phyloP scores from a whole-genome alignment of 2,888 invertebrate species.

The Drosophila anomalata region DNA sequence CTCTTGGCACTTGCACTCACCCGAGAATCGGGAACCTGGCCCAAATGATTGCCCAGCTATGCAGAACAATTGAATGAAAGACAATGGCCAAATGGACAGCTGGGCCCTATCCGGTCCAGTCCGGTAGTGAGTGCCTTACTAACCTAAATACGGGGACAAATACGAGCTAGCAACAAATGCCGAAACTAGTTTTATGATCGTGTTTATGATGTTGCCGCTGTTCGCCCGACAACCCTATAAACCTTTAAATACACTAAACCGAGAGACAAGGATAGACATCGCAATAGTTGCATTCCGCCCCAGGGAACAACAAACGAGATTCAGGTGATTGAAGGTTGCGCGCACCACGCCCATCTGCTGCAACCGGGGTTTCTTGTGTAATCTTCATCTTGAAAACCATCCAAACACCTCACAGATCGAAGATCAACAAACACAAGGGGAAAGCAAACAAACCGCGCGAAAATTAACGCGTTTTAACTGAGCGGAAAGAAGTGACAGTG shows the following conservation, averaged over 20 bases:
- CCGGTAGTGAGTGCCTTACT: slow-evolving; percentile 57
- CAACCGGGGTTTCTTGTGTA: slow-evolving; percentile 35
- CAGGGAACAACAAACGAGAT: slow-evolving; percentile 27
- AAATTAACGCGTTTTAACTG: slow-evolving; percentile 48
- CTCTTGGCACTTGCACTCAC: slow-evolving; percentile 65
- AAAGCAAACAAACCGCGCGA: slow-evolving; percentile 58
- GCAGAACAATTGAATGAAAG: slow-evolving; percentile 39
- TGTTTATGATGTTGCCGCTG: slow-evolving; percentile 47
- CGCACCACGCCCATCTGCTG: slow-evolving; percentile 25
- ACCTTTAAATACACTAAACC: slow-evolving; percentile 49
- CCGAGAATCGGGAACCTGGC: slow-evolving; percentile 16
- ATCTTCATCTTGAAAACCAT: slow-evolving; percentile 39
- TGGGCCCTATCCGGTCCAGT: slow-evolving; percentile 41
- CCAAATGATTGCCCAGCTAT: slow-evolving; percentile 27
- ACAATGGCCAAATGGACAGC: slow-evolving; percentile 33
- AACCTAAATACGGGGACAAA: slow-evolving; percentile 64
- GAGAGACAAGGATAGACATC: slow-evolving; percentile 25
- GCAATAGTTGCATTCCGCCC: slow-evolving; percentile 21
- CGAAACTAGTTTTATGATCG: slow-evolving; percentile 72
- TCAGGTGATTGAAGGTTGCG: slow-evolving; percentile 59
- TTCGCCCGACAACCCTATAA: slow-evolving; percentile 57
- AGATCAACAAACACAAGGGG: slow-evolving; percentile 41
- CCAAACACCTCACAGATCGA: slow-evolving; percentile 42
- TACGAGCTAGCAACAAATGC: slow-evolving; percentile 49
- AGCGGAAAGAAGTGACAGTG: slow-evolving; percentile 32